Base-by-base conservation (phyloP, 2,113 vertebrate genomes). In the Crypturellus undulatus region DNA sequence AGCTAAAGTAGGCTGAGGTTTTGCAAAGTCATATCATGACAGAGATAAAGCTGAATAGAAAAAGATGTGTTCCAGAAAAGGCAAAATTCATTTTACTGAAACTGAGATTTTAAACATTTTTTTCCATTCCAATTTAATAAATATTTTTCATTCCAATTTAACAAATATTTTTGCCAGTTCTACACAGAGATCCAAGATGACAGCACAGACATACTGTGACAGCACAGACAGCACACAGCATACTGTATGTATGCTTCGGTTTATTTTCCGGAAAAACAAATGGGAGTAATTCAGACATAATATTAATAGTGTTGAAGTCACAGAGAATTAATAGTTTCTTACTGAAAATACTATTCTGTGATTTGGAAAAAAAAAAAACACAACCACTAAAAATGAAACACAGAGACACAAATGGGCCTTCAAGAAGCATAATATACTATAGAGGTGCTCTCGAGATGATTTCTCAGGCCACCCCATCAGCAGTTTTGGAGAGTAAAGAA, bases 401-500 rank as follows among this genome's bases (percentile, higher is more conserved):
- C 12, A 59, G 54, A 10, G 10, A 76, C 71, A 71, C 19, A 87
- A 36, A 49, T 10, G 4, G 28, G 42, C 18, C 11, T 69, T 54
- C 11, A 85, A 59, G 21, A 73, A 26, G 2, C 7, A 32, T n/a
- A 62, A 64, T 14, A 42, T 36, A 84, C 70, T 89, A 34, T 58
- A 90, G 79, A 93, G 77, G 9, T 19, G 8, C 54, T 36, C 2
- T 80, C 76, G 34, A 60, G 32, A 81, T 72, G 79, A n/a, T 92
- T 94, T 92, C 71, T 88, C 90, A 90, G 16, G 89, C 34, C 18
- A 93, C 92, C 81, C 47, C 36, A 77, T 96, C 85, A 96, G 96
- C 94, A 95, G 88, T 91, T 97, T 94, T 96, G 85, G 68, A 95
- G 94, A 95, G 95, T 93, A 93, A 92, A 96, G 92, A 96, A 95